phyloP scores from a whole-genome alignment of 2,113 vertebrate species.

The Marmota monax region DNA sequence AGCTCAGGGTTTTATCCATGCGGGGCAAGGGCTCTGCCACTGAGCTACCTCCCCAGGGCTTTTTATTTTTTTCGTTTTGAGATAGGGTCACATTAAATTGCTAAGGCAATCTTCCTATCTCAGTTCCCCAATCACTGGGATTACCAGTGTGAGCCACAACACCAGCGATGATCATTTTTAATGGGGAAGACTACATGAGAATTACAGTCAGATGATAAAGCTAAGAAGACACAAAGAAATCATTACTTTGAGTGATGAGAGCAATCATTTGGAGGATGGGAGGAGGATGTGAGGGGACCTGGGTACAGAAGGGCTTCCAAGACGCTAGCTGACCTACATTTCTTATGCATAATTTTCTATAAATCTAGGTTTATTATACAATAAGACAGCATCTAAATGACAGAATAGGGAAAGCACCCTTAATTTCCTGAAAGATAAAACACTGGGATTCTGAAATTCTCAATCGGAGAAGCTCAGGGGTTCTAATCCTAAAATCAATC shows the following conservation, averaged over 20 bases:
- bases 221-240: not conserved
- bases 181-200: not conserved
- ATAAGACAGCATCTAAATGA: not conserved
- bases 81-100: not conserved
- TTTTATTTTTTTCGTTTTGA: too few relatives aligned
- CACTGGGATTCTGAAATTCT: not conserved
- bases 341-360: not conserved
- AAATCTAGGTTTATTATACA: slow-evolving; percentile 11
- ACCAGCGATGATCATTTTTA: not conserved
- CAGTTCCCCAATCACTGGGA: not conserved
- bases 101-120: not conserved
- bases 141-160: not conserved
- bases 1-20: too few relatives aligned
- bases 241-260: not conserved
- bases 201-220: not conserved
- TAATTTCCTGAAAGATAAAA: not conserved
- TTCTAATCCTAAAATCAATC: not conserved
- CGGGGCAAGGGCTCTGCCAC: too few relatives aligned
- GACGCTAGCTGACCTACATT: fast-evolving
- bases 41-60: too few relatives aligned
- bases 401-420: not conserved
- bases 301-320: not conserved
- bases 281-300: not conserved
- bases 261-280: not conserved
- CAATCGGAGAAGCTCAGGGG: not conserved